Evolutionary conservation across 1,140 invertebrate genomes (phyloP).

Genomic region (Papilio glaucus): DNA sequence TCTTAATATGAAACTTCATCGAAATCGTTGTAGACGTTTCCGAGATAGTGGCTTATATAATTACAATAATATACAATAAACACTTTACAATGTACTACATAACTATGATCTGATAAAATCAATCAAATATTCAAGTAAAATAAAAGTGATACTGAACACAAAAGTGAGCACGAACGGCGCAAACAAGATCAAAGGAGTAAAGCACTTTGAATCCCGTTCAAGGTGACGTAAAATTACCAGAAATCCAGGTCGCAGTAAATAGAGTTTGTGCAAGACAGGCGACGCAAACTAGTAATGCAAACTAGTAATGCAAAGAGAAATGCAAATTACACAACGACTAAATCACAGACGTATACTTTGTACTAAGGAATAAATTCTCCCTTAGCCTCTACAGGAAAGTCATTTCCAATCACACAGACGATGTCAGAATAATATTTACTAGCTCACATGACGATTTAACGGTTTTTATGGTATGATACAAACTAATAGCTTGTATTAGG

Average conservation of each 20-base stretch:
- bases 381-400: not conserved
- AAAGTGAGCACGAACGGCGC: not conserved
- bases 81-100: no score
- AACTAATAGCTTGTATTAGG: no score
- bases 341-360: constrained; percentile 19
- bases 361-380: constrained; percentile 26
- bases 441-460: constrained; percentile 6
- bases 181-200: not conserved
- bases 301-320: constrained; percentile 20
- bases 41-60: no score
- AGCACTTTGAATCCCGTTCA: not conserved
- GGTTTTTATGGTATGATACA: no score
- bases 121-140: no score
- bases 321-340: constrained; percentile 5
- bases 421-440: not conserved
- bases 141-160: not conserved
- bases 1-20: no score
- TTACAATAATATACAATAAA: no score
- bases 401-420: constrained; percentile 33
- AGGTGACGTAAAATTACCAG: constrained; percentile 16
- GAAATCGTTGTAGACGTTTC: no score
- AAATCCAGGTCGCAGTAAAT: constrained; percentile 24
- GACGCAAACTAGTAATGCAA: not conserved
- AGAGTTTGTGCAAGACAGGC: not conserved
- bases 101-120: no score